These are phyloP conservation scores for Larimichthys crocea DNA, from an alignment of 2,113 vertebrate genomes.

Conservation along the genomic window DNA sequence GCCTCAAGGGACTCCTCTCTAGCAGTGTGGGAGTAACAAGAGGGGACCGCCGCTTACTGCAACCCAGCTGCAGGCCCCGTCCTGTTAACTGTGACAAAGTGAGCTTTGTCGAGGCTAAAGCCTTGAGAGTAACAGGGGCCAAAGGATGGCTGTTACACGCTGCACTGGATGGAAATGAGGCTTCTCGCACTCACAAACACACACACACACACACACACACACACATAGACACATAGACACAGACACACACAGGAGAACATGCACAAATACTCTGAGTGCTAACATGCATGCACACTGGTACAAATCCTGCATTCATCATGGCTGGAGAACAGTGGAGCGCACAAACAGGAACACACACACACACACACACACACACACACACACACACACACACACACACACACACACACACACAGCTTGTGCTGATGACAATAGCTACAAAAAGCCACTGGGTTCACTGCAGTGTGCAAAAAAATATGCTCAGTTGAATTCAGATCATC, in stretches of 20 bases:
- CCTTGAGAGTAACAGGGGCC: conserved; percentile 54
- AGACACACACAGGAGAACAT: conserved; percentile 37
- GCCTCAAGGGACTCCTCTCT: conserved; percentile 8
- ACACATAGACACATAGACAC: conserved; percentile 7
- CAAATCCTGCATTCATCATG: conserved; percentile 40
- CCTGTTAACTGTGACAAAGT: conserved; percentile 75
- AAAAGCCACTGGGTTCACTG: conserved; percentile 8
- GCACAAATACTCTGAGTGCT: conserved; percentile 17
- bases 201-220: conserved; percentile 34
- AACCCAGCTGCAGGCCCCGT: conserved; percentile 65
- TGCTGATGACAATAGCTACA: conserved; percentile 19
- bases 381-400: neutral
- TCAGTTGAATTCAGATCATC: conserved; percentile 25
- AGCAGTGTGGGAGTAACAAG: conserved; percentile 21
- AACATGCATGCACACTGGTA: conserved; percentile 31
- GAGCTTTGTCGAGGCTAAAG: conserved; percentile 71
- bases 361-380: conserved; percentile 28
- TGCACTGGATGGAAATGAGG: conserved; percentile 76
- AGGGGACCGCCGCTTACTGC: conserved; percentile 18
- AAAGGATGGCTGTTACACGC: conserved; percentile 66
- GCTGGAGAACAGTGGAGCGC: conserved; percentile 17
- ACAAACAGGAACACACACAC: conserved; percentile 12
- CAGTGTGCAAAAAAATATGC: neutral
- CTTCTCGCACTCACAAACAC: neutral
- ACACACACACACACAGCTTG: conserved; percentile 5